These are phyloP conservation scores for Nebria ingens DNA, from an alignment of 1,140 invertebrate genomes.

Conservation along the genomic window DNA sequence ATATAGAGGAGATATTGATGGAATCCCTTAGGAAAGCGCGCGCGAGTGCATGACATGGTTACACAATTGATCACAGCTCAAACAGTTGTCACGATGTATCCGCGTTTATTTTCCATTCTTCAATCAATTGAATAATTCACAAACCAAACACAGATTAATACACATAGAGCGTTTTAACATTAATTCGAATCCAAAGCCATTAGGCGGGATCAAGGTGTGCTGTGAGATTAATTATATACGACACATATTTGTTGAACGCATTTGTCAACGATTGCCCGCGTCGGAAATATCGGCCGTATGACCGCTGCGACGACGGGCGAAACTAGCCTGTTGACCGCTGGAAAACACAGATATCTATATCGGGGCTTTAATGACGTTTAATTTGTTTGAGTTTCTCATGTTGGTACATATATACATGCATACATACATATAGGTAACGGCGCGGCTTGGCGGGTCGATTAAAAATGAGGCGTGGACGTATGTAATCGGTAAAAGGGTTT, in stretches of 20 bases:
- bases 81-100: too few species aligned
- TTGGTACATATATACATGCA: not conserved
- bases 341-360: not conserved
- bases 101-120: too few species aligned
- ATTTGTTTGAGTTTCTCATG: conserved; percentile 7
- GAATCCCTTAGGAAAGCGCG: not conserved
- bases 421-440: too few species aligned
- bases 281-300: not conserved
- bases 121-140: not conserved
- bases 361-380: not conserved
- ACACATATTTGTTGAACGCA: conserved; percentile 7
- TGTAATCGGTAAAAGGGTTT: conserved; percentile 5
- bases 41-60: not conserved
- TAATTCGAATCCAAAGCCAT: conserved; percentile 8
- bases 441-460: not conserved
- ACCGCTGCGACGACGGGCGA: not conserved
- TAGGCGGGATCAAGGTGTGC: conserved; percentile 5
- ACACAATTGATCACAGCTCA: not conserved
- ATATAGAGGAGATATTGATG: not conserved
- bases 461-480: not conserved
- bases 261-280: not conserved
- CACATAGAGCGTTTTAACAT: not conserved
- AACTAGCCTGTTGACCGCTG: too few species aligned
- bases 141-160: conserved; percentile 4
- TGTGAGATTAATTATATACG: conserved; percentile 4